Evolutionary conservation across 1,140 invertebrate genomes (phyloP).

Genomic region (Popillia japonica): DNA sequence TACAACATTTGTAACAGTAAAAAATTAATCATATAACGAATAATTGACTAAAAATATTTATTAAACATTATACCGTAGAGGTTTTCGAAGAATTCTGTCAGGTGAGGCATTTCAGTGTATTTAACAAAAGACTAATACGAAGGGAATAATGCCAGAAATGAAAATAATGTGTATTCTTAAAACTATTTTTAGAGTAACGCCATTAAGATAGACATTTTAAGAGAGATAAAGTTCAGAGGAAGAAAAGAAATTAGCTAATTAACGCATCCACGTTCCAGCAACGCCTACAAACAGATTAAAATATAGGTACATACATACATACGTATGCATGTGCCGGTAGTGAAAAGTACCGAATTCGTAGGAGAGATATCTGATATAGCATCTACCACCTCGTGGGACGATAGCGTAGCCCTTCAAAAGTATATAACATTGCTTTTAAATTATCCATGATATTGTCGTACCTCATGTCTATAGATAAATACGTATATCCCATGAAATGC

Average conservation of each 20-base stretch:
- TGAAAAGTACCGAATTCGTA: not conserved
- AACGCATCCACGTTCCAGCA: not conserved
- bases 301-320: too few relatives aligned
- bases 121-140: constrained; percentile 2
- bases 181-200: not conserved
- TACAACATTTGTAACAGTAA: too few relatives aligned
- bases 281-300: constrained; percentile 16
- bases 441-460: not conserved
- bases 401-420: not conserved
- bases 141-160: not conserved
- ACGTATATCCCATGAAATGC: not conserved
- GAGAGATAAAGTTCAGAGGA: not conserved
- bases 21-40: too few relatives aligned
- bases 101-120: not conserved
- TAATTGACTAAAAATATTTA: too few relatives aligned
- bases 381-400: constrained; percentile 16
- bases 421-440: not conserved
- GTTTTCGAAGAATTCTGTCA: too few relatives aligned
- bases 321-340: not conserved
- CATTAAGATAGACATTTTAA: constrained; percentile 1
- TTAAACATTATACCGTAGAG: too few relatives aligned
- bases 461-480: not conserved
- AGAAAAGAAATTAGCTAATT: constrained; percentile 25
- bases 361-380: constrained; percentile 1
- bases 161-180: not conserved